Evolutionary conservation across 2,797 vertebrate species (phyloP).

Genomic region (Florisuga fusca): DNA sequence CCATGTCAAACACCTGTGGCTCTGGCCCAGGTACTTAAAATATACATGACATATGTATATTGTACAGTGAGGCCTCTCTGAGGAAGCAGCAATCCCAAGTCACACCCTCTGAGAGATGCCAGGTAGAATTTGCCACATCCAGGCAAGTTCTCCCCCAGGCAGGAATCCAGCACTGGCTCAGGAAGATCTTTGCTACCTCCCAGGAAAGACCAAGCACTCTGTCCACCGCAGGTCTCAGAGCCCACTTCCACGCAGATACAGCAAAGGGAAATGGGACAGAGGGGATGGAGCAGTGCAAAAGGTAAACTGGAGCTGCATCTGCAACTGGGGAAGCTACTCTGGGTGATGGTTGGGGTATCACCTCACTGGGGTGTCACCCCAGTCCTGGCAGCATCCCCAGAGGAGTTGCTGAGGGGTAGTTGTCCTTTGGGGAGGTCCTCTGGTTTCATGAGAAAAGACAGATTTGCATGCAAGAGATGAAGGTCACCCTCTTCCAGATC

Average conservation of each 20-base stretch:
- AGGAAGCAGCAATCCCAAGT: not conserved
- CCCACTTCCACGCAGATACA: not conserved
- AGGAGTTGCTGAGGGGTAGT: not conserved
- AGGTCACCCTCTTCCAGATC: not conserved
- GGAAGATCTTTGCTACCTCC: not conserved
- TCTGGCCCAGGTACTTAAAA: not conserved
- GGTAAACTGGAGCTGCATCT: not conserved
- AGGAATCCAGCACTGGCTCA: not conserved
- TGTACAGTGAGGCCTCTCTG: not conserved
- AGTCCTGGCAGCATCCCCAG: not conserved
- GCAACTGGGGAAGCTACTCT: not conserved
- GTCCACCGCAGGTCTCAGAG: fast-evolving
- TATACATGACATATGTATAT: not conserved
- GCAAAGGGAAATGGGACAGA: too few species aligned
- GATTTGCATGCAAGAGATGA: not conserved
- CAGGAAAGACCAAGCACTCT: not conserved
- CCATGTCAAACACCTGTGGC: not conserved
- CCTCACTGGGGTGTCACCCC: not conserved
- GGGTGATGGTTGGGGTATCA: not conserved
- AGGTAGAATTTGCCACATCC: not conserved
- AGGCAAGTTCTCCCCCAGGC: not conserved
- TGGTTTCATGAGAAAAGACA: not conserved
- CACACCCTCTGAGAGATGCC: not conserved
- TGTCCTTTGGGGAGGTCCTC: not conserved
- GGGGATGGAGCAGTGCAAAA: not conserved